Conservation (phyloP, 2,113 vertebrate genomes). For the Thymallus thymallus region DNA sequence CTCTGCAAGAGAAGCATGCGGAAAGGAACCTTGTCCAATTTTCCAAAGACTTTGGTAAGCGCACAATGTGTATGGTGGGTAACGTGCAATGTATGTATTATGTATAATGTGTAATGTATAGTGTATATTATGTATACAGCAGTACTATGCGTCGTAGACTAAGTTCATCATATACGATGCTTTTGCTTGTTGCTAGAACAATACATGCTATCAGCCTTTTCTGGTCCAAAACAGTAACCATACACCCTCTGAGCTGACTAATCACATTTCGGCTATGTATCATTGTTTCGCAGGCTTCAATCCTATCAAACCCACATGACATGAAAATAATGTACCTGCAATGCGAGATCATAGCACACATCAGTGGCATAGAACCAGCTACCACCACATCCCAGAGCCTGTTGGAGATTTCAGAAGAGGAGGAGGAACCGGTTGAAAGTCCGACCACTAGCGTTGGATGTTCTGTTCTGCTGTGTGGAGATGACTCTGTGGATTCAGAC, state of each 20-base stretch:
- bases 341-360: rapidly evolving
- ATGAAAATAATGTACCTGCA: neutral
- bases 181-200: neutral
- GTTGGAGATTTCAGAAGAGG: neutral
- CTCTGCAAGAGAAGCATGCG: conserved; percentile 22
- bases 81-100: too few relatives aligned
- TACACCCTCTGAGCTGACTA: neutral
- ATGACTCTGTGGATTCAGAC: neutral
- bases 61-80: neutral
- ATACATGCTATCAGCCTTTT: too few relatives aligned
- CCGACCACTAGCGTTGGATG: neutral
- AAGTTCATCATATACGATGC: neutral
- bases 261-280: neutral
- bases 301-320: neutral
- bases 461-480: neutral
- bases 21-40: rapidly evolving
- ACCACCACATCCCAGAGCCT: neutral
- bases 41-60: conserved; percentile 18
- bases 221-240: too few relatives aligned
- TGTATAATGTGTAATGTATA: too few relatives aligned
- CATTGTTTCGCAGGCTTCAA: neutral
- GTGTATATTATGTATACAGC: too few relatives aligned
- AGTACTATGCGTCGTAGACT: too few relatives aligned
- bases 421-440: neutral
- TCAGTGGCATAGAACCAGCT: neutral